These are phyloP conservation scores for Bilobella aurantiaca DNA, from an alignment of 1,140 invertebrate species.

Conservation along the genomic window DNA sequence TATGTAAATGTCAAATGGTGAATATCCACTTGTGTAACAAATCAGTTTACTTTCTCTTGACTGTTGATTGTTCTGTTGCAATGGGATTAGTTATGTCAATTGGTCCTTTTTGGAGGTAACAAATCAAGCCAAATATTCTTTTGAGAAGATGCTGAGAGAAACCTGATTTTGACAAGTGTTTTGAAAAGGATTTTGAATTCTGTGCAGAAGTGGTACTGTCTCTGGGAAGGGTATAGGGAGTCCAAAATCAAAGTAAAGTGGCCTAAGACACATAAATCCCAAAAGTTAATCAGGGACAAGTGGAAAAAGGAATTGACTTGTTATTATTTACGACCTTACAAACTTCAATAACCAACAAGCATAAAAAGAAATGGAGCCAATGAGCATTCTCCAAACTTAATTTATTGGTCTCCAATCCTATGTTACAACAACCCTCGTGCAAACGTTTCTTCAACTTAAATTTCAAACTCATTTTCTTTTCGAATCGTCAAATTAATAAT, in stretches of 20 bases:
- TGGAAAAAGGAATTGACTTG: conserved; percentile 1
- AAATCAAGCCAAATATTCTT: no score
- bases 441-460: background rate
- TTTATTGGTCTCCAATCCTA: background rate
- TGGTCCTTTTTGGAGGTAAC: no score
- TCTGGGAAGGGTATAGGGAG: no score
- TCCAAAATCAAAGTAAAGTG: no score
- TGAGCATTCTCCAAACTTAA: background rate
- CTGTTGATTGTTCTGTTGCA: background rate
- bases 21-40: background rate
- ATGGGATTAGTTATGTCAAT: no score
- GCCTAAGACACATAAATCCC: background rate
- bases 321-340: conserved; percentile 3
- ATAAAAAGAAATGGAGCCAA: background rate
- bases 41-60: background rate
- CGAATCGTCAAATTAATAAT: no score
- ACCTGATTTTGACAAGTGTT: background rate
- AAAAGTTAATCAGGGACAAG: conserved; percentile 5
- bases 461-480: background rate
- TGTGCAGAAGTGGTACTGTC: no score
- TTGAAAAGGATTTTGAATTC: conserved; percentile 1
- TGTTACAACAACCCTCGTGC: background rate
- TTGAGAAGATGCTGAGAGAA: no score
- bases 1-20: background rate
- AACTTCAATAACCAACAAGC: background rate